These are phyloP conservation scores for Zelostemma sp. DNA, from an alignment of 1,140 invertebrate species.

Conservation along the genomic window DNA sequence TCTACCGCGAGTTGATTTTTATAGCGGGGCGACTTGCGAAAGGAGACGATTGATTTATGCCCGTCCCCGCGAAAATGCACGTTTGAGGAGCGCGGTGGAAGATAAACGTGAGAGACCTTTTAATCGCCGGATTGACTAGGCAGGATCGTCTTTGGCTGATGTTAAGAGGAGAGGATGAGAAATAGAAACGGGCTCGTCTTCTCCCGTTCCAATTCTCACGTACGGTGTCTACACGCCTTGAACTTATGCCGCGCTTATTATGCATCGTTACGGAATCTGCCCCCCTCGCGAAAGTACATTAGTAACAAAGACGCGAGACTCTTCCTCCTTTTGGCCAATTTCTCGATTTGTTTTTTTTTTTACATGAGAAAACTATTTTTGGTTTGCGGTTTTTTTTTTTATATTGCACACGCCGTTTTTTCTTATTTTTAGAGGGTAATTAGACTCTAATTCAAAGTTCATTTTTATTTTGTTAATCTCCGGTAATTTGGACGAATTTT, in stretches of 20 bases:
- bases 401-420: too few relatives aligned
- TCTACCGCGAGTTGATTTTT: too few relatives aligned
- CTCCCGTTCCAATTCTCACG: conserved; percentile 57
- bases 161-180: conserved; percentile 40
- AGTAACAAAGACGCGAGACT: conserved; percentile 42
- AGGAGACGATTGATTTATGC: not conserved
- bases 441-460: too few relatives aligned
- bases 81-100: conserved; percentile 26
- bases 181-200: conserved; percentile 49
- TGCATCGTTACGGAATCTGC: conserved; percentile 56
- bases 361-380: too few relatives aligned
- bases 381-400: too few relatives aligned
- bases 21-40: too few relatives aligned
- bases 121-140: conserved; percentile 22
- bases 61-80: conserved; percentile 2
- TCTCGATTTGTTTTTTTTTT: not conserved
- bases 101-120: conserved; percentile 41
- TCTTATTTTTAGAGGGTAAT: too few relatives aligned
- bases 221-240: conserved; percentile 51
- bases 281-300: conserved; percentile 44
- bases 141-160: conserved; percentile 41
- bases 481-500: too few relatives aligned
- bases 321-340: conserved; percentile 36
- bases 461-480: too few relatives aligned
- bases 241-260: conserved; percentile 56